phyloP scores from a whole-genome alignment of 2,797 vertebrate species.

The Cryptoblepharus egeriae region DNA sequence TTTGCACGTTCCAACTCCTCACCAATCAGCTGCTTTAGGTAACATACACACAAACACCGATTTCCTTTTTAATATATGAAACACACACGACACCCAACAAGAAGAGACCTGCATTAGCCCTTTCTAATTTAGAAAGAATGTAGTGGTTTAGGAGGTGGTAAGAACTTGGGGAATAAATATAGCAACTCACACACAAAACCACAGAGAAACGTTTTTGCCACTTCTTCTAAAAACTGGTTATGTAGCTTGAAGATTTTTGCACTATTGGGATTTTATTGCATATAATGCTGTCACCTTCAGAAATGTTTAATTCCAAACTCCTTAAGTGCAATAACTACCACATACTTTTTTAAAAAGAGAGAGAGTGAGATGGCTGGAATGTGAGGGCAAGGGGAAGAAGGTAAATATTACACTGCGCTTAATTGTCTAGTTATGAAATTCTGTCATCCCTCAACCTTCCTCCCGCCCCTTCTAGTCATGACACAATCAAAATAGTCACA shows the following conservation, averaged over 20 bases:
- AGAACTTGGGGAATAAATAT: slow-evolving; percentile 61
- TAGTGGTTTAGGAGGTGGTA: slow-evolving; percentile 66
- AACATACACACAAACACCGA: slow-evolving; percentile 11
- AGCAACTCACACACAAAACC: slow-evolving; percentile 66
- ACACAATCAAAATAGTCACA: not conserved
- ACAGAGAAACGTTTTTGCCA: slow-evolving; percentile 63
- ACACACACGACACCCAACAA: slow-evolving; percentile 26
- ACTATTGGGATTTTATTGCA: slow-evolving; percentile 60
- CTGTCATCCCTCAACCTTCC: not conserved
- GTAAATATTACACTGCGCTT: slow-evolving; percentile 36
- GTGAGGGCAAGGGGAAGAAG: slow-evolving; percentile 5
- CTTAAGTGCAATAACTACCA: slow-evolving; percentile 36
- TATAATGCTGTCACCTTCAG: slow-evolving; percentile 56
- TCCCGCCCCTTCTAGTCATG: slow-evolving; percentile 10
- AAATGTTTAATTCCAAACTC: slow-evolving; percentile 45
- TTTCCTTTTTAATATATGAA: slow-evolving; percentile 26
- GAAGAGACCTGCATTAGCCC: slow-evolving; percentile 47
- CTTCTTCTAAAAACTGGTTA: slow-evolving; percentile 57
- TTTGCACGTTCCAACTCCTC: slow-evolving; percentile 41
- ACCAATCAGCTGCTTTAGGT: slow-evolving; percentile 25
- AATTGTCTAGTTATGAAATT: slow-evolving; percentile 40
- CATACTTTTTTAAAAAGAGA: not conserved
- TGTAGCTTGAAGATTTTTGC: slow-evolving; percentile 52
- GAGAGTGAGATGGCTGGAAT: not conserved
- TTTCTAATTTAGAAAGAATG: slow-evolving; percentile 70